Evolutionary conservation across 1,140 invertebrate species (phyloP).

Genomic region (Choristoneura fumiferana): DNA sequence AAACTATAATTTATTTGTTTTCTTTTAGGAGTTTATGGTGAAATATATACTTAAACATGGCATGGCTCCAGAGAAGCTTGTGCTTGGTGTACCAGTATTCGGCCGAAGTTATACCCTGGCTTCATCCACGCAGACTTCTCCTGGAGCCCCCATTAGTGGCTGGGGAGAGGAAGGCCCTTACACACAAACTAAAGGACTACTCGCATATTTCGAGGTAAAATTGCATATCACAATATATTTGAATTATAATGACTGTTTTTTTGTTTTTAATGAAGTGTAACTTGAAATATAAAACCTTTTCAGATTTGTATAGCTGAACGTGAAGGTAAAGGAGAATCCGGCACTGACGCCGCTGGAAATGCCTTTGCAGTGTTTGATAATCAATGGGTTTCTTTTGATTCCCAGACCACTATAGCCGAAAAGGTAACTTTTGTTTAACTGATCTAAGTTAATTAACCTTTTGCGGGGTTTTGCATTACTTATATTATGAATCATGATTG

Average conservation of each 20-base stretch:
- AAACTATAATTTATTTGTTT: constrained; percentile 9
- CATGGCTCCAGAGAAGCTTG: constrained; percentile 79
- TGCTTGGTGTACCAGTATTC: constrained; percentile 83
- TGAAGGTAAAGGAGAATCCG: constrained; percentile 81
- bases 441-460: constrained; percentile 11
- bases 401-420: constrained; percentile 81
- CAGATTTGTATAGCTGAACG: constrained; percentile 84
- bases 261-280: no score
- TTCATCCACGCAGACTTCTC: constrained; percentile 63
- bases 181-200: constrained; percentile 82
- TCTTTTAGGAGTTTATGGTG: constrained; percentile 69
- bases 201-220: constrained; percentile 83
- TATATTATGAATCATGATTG: neutral
- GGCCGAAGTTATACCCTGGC: constrained; percentile 82
- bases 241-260: no score
- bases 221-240: constrained; percentile 7
- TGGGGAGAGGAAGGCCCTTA: constrained; percentile 81
- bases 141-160: constrained; percentile 75
- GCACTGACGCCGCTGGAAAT: constrained; percentile 83
- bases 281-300: constrained; percentile 29
- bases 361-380: constrained; percentile 86
- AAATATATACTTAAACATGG: constrained; percentile 68
- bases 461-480: neutral
- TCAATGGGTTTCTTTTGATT: constrained; percentile 93
- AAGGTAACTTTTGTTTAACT: constrained; percentile 78